Evolutionary conservation across 2,113 vertebrate species (phyloP).

Genomic region (Camelus dromedarius): DNA sequence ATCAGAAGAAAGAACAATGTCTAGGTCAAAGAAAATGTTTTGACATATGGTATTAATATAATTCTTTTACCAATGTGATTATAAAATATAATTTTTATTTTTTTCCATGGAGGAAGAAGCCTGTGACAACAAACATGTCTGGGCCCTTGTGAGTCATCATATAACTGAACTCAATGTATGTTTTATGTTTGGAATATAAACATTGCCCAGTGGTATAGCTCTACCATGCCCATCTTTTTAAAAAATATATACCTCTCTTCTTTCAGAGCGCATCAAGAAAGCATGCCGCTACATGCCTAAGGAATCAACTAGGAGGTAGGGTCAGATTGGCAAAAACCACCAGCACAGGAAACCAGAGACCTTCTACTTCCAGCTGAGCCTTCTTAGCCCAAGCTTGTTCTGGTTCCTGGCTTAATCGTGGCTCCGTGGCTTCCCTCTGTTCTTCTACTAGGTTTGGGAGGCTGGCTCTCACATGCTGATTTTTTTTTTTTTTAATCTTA

Average conservation of each 20-base stretch:
- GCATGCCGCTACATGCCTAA: not conserved
- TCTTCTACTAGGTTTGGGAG: not conserved
- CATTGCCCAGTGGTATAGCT: not conserved
- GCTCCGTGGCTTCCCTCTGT: fast-evolving
- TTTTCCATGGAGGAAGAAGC: not conserved
- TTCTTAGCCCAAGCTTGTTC: not conserved
- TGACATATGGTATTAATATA: not conserved
- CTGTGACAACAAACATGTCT: not conserved
- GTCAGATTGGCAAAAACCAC: not conserved
- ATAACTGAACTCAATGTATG: not conserved
- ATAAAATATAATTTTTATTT: not conserved
- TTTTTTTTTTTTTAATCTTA: not conserved
- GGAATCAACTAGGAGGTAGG: not conserved
- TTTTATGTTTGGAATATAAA: not conserved
- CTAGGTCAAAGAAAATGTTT: not conserved
- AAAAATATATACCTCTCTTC: not conserved
- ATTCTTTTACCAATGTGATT: not conserved
- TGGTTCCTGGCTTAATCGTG: not conserved
- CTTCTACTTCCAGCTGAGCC: fast-evolving
- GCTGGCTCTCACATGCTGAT: not conserved
- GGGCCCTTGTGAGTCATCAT: not conserved
- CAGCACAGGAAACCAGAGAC: not conserved
- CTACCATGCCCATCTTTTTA: not conserved
- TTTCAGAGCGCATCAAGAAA: not conserved
- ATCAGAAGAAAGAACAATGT: not conserved